Evolutionary conservation across 2,888 invertebrate genomes (phyloP).

Genomic region (Hedya salicella): DNA sequence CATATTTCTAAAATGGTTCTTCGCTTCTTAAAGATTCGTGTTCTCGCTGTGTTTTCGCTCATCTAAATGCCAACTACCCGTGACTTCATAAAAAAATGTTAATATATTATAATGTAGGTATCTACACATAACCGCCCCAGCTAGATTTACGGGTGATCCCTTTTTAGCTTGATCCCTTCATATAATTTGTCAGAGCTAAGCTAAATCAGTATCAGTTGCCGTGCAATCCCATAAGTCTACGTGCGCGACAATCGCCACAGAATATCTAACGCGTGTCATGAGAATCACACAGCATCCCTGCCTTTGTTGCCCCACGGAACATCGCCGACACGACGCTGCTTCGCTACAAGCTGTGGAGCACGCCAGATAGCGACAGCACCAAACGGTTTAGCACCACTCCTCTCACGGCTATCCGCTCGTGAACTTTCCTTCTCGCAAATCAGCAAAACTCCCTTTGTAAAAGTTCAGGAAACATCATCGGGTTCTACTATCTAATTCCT

Average conservation of each 20-base stretch:
- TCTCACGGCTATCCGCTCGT: constrained; percentile 7
- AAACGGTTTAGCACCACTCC: constrained; percentile 37
- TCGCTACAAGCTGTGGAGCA: neutral
- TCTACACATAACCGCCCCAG: constrained; percentile 24
- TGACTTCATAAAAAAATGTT: constrained; percentile 19
- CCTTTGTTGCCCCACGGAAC: neutral
- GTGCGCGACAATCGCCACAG: neutral
- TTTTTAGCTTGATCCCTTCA: constrained; percentile 37
- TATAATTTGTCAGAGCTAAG: constrained; percentile 22
- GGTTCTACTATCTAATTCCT: constrained; percentile 23
- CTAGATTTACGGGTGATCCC: constrained; percentile 36
- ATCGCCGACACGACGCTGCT: too few relatives aligned
- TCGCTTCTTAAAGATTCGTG: constrained; percentile 18
- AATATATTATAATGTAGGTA: constrained; percentile 3
- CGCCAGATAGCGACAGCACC: constrained; percentile 30
- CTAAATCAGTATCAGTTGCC: constrained; percentile 1
- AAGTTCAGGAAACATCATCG: neutral
- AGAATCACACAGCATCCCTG: neutral
- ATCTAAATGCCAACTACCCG: constrained; percentile 24
- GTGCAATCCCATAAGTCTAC: neutral
- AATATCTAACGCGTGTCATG: neutral
- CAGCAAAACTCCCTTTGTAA: constrained; percentile 12
- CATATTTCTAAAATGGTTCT: constrained; percentile 9
- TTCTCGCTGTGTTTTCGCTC: constrained; percentile 1
- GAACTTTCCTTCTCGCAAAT: constrained; percentile 11